Conservation (phyloP, 2,888 invertebrate genomes). For the Digitonthophagus gazella region DNA sequence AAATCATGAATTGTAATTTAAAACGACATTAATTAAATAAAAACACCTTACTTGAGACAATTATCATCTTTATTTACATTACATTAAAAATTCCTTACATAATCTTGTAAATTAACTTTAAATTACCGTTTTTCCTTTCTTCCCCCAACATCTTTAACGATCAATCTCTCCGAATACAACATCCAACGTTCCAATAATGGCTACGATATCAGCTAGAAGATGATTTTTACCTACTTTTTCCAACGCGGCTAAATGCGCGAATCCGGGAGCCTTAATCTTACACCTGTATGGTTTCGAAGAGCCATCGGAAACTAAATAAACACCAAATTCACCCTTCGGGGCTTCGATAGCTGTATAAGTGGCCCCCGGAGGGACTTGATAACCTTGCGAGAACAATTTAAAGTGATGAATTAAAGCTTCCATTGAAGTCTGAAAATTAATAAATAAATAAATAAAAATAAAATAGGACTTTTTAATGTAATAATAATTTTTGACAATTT, state of each 20-base stretch:
- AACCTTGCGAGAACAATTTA: constrained; percentile 96
- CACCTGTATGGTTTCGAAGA: constrained; percentile 90
- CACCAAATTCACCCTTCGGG: constrained; percentile 97
- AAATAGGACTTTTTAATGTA: too few relatives aligned
- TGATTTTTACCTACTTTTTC: constrained; percentile 85
- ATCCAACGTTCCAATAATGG: constrained; percentile 93
- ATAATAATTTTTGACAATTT: too few relatives aligned
- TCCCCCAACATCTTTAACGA: constrained; percentile 58
- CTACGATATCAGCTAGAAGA: constrained; percentile 95
- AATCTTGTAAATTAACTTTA: neutral
- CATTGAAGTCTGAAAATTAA: constrained; percentile 71
- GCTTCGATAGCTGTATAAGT: constrained; percentile 97
- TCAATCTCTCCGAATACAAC: constrained; percentile 93
- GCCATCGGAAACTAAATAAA: constrained; percentile 96
- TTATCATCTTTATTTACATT: neutral
- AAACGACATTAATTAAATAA: too few relatives aligned
- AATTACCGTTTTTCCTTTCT: neutral
- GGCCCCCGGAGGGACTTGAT: constrained; percentile 91
- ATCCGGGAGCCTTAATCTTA: constrained; percentile 87
- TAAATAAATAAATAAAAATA: too few relatives aligned
- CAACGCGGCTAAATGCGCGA: constrained; percentile 82
- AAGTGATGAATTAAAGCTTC: constrained; percentile 98
- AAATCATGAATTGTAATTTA: too few relatives aligned
- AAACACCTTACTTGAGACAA: too few relatives aligned
- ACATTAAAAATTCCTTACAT: neutral